Conservation (phyloP, 2,113 vertebrate genomes). For the Hippotragus niger region DNA sequence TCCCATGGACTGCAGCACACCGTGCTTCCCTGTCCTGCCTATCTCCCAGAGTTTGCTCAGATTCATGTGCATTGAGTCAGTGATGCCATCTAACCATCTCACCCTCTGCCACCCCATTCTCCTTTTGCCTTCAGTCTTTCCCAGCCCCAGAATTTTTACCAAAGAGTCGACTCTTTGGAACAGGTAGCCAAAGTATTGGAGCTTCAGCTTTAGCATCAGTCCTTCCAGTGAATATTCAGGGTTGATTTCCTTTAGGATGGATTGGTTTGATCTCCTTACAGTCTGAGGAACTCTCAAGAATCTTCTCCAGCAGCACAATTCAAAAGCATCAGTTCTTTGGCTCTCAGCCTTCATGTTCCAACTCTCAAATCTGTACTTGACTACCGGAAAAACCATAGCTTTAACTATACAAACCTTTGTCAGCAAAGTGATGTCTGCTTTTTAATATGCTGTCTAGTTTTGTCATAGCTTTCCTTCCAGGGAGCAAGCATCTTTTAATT, state of each 20-base stretch:
- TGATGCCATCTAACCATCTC: background rate
- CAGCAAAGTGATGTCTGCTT: background rate
- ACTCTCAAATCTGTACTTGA: background rate
- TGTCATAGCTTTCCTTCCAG: background rate
- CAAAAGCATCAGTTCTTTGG: background rate
- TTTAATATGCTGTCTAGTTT: background rate
- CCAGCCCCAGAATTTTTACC: background rate
- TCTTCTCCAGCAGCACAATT: background rate
- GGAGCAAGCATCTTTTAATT: background rate
- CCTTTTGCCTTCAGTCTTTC: background rate
- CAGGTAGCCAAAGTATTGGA: background rate
- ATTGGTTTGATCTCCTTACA: background rate
- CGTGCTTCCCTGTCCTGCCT: background rate
- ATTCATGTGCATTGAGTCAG: background rate
- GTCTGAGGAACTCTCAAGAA: background rate
- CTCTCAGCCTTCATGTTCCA: background rate
- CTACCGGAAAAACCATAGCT: background rate
- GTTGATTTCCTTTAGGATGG: background rate
- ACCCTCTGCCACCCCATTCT: background rate
- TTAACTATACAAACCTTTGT: background rate
- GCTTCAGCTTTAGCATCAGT: background rate
- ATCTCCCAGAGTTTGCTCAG: background rate
- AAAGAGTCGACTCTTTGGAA: background rate
- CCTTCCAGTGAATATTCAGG: background rate
- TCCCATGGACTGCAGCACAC: background rate